These are phyloP conservation scores for Bradypodion pumilum DNA, from an alignment of 2,797 vertebrate species.

Conservation along the genomic window DNA sequence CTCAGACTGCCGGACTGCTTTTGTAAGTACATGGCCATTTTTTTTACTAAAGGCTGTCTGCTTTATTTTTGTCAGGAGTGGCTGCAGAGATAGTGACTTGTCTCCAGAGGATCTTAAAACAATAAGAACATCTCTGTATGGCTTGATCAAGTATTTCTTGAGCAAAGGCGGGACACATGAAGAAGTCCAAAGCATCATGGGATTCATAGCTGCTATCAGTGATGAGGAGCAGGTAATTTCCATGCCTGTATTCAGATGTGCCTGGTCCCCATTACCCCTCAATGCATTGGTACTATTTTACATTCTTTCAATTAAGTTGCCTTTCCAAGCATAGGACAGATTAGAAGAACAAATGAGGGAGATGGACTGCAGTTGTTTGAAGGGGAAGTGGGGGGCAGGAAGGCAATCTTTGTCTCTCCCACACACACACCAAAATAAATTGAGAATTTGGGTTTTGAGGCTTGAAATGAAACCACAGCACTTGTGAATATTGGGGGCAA, in stretches of 20 bases:
- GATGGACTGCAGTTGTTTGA: too few relatives aligned
- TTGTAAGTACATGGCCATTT: slow-evolving; percentile 2
- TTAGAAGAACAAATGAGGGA: too few relatives aligned
- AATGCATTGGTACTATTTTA: not conserved
- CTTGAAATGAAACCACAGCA: too few relatives aligned
- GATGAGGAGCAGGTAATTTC: slow-evolving; percentile 91
- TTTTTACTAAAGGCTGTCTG: slow-evolving; percentile 8
- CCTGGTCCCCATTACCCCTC: not conserved
- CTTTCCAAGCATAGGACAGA: not conserved
- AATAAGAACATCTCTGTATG: slow-evolving; percentile 87
- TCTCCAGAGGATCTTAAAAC: slow-evolving; percentile 88
- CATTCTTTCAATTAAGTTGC: not conserved
- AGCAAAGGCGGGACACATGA: slow-evolving; percentile 93
- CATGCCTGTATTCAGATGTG: not conserved
- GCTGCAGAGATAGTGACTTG: slow-evolving; percentile 82
- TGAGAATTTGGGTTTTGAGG: too few relatives aligned
- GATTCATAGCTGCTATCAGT: slow-evolving; percentile 89
- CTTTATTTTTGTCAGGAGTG: slow-evolving; percentile 69
- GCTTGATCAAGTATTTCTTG: slow-evolving; percentile 94
- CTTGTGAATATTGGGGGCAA: too few relatives aligned
- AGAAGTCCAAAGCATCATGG: slow-evolving; percentile 93
- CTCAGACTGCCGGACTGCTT: not conserved
- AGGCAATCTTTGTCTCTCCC: too few relatives aligned
- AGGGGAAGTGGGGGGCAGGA: too few relatives aligned
- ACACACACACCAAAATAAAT: too few relatives aligned